A percentile compares a stretch with the other conserved stretches of the same genome.
These are phyloP conservation scores for Hirtodrosophila confusa DNA, from an alignment of 2,888 invertebrate genomes.

Conservation along the genomic window DNA sequence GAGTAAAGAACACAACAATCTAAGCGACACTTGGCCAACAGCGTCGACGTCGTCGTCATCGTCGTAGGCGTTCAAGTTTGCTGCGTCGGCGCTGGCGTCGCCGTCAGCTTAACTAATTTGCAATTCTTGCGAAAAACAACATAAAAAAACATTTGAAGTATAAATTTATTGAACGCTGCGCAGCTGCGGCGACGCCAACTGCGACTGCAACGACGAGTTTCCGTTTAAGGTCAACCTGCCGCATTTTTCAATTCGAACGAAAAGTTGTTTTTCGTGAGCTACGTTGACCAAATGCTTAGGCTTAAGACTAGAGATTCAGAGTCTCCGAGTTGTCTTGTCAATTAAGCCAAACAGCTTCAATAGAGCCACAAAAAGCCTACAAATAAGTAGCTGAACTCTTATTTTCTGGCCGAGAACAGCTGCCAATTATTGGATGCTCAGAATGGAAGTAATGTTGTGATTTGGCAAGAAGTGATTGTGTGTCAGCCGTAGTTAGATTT, in stretches of 20 bases:
- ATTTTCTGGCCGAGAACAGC: slow-evolving; percentile 52
- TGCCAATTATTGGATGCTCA: slow-evolving; percentile 59
- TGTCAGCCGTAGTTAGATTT: slow-evolving; percentile 19
- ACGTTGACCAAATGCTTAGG: slow-evolving; percentile 59
- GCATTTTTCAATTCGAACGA: slow-evolving; percentile 70
- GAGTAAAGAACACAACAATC: slow-evolving; percentile 53
- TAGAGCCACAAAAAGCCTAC: slow-evolving; percentile 14
- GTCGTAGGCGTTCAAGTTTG: slow-evolving; percentile 66
- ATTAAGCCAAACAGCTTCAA: slow-evolving; percentile 42
- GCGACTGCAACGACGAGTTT: slow-evolving; percentile 64
- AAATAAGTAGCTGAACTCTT: slow-evolving; percentile 41
- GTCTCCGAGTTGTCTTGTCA: slow-evolving; percentile 38
- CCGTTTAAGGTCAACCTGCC: slow-evolving; percentile 76
- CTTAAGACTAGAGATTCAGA: slow-evolving; percentile 9
- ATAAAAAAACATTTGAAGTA: slow-evolving; percentile 52
- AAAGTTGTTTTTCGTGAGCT: slow-evolving; percentile 71
- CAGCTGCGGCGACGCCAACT: slow-evolving; percentile 27
- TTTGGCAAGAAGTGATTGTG: slow-evolving; percentile 26
- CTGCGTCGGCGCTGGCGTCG: slow-evolving; percentile 18
- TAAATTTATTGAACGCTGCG: slow-evolving; percentile 64
- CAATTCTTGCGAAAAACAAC: slow-evolving; percentile 75
- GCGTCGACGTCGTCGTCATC: slow-evolving; percentile 41
- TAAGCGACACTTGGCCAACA: slow-evolving; percentile 24
- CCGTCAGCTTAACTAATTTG: slow-evolving; percentile 67
- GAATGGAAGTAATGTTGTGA: slow-evolving; percentile 30